Base-by-base conservation (phyloP, 2,888 invertebrate genomes). In the Scrobipalpa costella region DNA sequence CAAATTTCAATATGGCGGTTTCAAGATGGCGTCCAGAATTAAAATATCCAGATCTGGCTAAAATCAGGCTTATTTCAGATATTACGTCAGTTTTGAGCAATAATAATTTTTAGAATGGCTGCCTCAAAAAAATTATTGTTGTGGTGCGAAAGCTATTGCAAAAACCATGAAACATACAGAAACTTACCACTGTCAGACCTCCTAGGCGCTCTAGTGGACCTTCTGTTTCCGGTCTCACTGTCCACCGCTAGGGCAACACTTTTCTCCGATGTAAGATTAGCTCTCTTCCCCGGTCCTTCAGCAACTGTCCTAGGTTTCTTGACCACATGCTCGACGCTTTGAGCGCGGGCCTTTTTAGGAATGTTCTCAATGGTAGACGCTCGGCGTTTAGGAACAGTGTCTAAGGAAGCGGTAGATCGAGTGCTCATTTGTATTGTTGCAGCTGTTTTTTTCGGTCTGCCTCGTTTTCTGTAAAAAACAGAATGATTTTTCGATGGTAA, bases 371-470 rank as follows among this genome's bases (percentile, higher is more conserved):
- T 13, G 17, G 21, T 50, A 11, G 27, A 34, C 13, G 34, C n/a
- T 9, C 9, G 15, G 0, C 2, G 9, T 33, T 38, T n/a, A 34
- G 57, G 57, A 15, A 15, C 34, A 1, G 55, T 55, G 15, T 55
- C 55, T 15, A 55, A 1, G 38, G 58, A 40, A 15, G 6, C 58
- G 19, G 36, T 11, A 2, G 47, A 59, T 44, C 55, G 34, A 0
- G 44, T 44, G 2, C n/a, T 44, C 15, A 3, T 1, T 44, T 44
- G 44, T 33, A 55, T 15, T 2, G 34, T 15, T 55, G 55, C n/a
- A 33, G 7, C 5, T n/a, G 9, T 66, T 72, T 74, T 63, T 63
- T 27, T 69, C 0, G 72, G 69, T 66, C 72, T 71, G 8, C 65
- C 70, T 8, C 66, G 72, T 52, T 63, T 72, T 47, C 71, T 73